Percentiles rank a stretch among this genome's conserved stretches.
Conservation (phyloP, 2,113 vertebrate species). For the Merops nubicus region DNA sequence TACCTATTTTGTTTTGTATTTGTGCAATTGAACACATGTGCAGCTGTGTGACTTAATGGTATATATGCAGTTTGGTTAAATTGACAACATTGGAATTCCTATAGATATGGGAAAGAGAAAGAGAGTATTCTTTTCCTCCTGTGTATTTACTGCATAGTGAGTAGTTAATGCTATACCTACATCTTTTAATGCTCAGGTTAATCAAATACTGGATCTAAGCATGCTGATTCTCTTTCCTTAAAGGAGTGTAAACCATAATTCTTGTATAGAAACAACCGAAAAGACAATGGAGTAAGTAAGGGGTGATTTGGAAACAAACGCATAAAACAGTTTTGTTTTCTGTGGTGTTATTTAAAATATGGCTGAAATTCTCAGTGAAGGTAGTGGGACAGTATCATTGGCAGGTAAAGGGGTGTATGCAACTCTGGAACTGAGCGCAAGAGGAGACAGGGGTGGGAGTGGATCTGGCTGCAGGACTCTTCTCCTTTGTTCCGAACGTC, state of each 20-base stretch:
- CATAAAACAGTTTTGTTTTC: not conserved
- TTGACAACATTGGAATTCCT: not conserved
- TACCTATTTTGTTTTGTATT: not conserved
- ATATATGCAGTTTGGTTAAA: not conserved
- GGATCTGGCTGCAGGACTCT: not conserved
- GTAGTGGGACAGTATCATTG: not conserved
- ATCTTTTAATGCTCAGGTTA: not conserved
- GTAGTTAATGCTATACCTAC: not conserved
- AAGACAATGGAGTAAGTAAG: not conserved
- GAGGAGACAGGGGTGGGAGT: not conserved
- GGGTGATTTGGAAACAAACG: not conserved
- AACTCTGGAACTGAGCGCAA: not conserved
- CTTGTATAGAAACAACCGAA: not conserved
- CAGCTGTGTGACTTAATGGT: not conserved
- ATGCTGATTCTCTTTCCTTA: not conserved
- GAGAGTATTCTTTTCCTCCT: not conserved
- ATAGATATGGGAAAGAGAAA: not conserved
- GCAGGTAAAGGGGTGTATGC: not conserved
- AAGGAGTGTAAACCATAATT: not conserved
- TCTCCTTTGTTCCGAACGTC: conserved; percentile 2
- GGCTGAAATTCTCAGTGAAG: not conserved
- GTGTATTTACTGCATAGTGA: not conserved
- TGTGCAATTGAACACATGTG: not conserved
- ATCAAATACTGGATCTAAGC: not conserved
- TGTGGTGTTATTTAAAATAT: not conserved